Conservation (phyloP, 2,113 vertebrate species). For the Megaceryle torquata region DNA sequence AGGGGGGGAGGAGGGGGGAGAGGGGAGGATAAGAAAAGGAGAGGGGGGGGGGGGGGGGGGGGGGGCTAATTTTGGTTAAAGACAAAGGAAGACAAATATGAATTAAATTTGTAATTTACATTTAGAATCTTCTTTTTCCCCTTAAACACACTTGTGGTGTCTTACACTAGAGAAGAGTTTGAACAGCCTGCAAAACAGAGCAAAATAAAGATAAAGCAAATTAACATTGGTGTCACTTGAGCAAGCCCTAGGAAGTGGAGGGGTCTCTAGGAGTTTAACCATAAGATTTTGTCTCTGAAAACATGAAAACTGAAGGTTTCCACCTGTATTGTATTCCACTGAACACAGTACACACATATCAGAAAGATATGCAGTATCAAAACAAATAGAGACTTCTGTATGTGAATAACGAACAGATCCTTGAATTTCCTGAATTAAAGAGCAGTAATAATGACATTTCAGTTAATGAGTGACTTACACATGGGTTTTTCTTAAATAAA, state of each 20-base stretch:
- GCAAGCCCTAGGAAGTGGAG: neutral
- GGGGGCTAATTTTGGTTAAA: too few relatives aligned
- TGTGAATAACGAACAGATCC: neutral
- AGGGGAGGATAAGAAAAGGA: too few relatives aligned
- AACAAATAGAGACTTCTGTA: neutral
- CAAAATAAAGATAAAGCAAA: neutral
- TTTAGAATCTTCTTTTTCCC: neutral
- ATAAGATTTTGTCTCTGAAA: neutral
- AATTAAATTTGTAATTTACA: slow-evolving; percentile 44
- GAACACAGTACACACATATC: neutral
- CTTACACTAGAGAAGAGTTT: neutral
- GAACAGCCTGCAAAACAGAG: neutral
- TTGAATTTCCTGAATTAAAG: neutral
- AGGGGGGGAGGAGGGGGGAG: too few relatives aligned
- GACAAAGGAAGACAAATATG: slow-evolving; percentile 40
- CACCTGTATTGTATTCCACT: neutral
- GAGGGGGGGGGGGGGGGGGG: too few relatives aligned
- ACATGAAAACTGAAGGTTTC: neutral
- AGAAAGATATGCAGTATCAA: neutral
- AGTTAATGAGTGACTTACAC: neutral
- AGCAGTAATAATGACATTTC: neutral
- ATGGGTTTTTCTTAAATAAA: neutral
- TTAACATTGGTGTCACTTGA: neutral
- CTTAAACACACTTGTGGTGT: neutral
- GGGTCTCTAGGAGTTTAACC: neutral